These are phyloP conservation scores for Pelobates cultripes DNA, from an alignment of 2,797 vertebrate species.

Conservation along the genomic window DNA sequence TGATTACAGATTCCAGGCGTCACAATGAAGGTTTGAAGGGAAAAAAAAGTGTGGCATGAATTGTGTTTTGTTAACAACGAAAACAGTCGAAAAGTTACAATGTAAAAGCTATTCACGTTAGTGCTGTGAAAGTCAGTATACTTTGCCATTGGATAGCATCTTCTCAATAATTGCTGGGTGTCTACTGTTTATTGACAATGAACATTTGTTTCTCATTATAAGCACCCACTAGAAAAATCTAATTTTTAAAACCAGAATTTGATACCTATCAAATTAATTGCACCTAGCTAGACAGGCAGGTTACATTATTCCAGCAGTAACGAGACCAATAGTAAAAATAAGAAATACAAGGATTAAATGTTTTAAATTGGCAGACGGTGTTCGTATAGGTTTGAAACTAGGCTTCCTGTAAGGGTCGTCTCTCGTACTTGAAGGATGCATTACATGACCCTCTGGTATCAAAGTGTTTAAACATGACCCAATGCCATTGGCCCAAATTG, in stretches of 20 bases:
- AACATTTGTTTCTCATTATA: neutral
- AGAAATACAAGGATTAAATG: slow-evolving; percentile 6
- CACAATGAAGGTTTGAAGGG: slow-evolving; percentile 73
- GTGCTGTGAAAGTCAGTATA: slow-evolving; percentile 67
- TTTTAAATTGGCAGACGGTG: slow-evolving; percentile 32
- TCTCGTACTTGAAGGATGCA: slow-evolving; percentile 16
- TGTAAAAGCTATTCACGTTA: slow-evolving; percentile 64
- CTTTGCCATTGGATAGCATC: slow-evolving; percentile 68
- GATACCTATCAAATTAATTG: slow-evolving; percentile 8
- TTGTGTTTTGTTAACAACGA: slow-evolving; percentile 71
- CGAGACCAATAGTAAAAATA: slow-evolving; percentile 16
- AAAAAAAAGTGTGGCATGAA: slow-evolving; percentile 73
- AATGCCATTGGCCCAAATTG: slow-evolving; percentile 11
- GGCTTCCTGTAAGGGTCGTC: neutral
- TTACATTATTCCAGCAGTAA: slow-evolving; percentile 21
- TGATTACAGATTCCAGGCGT: slow-evolving; percentile 69
- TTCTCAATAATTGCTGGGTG: slow-evolving; percentile 61
- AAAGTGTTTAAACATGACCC: neutral
- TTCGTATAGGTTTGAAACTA: slow-evolving; percentile 24
- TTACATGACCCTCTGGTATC: neutral
- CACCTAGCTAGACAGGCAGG: slow-evolving; percentile 1
- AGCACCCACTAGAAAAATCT: too few species aligned
- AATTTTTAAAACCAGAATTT: slow-evolving; percentile 9
- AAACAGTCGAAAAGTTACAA: slow-evolving; percentile 79
- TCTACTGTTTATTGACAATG: slow-evolving; percentile 64